These are phyloP conservation scores for Drosophila tropicalis DNA, from an alignment of 1,140 invertebrate genomes.

Conservation along the genomic window DNA sequence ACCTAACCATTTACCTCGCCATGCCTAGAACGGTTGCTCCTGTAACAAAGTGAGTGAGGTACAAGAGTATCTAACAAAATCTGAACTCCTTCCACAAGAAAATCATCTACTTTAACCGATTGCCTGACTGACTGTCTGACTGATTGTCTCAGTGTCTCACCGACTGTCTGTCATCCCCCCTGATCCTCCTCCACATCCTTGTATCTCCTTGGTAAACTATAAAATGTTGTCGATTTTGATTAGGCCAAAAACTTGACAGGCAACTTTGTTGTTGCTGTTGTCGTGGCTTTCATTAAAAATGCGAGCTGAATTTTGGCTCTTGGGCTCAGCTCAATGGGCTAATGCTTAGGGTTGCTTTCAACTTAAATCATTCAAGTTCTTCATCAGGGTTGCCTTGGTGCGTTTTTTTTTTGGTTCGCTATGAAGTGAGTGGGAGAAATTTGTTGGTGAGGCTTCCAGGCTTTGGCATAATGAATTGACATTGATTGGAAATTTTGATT, in stretches of 20 bases:
- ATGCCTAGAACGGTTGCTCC: background rate
- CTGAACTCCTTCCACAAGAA: background rate
- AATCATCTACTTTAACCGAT: slow-evolving; percentile 10
- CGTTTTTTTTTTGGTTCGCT: slow-evolving; percentile 24
- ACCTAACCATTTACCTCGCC: too few species aligned
- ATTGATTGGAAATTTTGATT: slow-evolving; percentile 83
- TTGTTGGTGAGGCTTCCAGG: too few species aligned
- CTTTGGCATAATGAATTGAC: slow-evolving; percentile 81
- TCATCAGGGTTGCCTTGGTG: slow-evolving; percentile 62
- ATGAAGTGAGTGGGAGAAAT: background rate
- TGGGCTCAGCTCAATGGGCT: slow-evolving; percentile 17
- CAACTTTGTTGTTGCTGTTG: slow-evolving; percentile 63
- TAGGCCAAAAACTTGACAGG: slow-evolving; percentile 76
- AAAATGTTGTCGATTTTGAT: slow-evolving; percentile 81
- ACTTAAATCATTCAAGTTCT: slow-evolving; percentile 18
- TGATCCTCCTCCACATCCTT: background rate
- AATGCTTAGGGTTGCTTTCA: slow-evolving; percentile 51
- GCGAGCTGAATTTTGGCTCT: slow-evolving; percentile 58
- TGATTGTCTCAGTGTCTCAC: slow-evolving; percentile 9
- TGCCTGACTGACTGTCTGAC: slow-evolving; percentile 8
- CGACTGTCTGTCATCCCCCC: slow-evolving; percentile 13
- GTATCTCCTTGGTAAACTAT: slow-evolving; percentile 57
- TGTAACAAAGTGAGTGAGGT: background rate
- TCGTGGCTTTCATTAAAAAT: slow-evolving; percentile 79
- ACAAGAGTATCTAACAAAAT: slow-evolving; percentile 11